Conservation (phyloP, 2,113 vertebrate species). For the Limnothrissa miodon region DNA sequence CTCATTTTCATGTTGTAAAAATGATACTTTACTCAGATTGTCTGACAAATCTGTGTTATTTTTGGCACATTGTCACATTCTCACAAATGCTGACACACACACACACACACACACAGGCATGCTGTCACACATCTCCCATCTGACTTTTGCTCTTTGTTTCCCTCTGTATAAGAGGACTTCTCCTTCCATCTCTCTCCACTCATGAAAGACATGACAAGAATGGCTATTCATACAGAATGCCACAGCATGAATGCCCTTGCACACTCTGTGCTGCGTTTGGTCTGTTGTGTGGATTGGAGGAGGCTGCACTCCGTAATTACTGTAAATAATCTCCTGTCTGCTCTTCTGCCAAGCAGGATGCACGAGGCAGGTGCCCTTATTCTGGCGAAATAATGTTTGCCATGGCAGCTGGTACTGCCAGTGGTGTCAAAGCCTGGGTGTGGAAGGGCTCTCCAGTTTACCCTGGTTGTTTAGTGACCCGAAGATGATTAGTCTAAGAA, state of each 20-base stretch:
- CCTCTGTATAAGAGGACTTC: too few species aligned
- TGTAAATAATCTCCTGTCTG: neutral
- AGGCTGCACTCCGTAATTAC: neutral
- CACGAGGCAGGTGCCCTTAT: neutral
- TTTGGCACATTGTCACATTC: neutral
- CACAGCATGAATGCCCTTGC: neutral
- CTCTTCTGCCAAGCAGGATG: neutral
- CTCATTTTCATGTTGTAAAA: conserved; percentile 10
- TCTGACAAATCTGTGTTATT: neutral
- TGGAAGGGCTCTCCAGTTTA: neutral
- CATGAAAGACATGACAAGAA: too few species aligned
- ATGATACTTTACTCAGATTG: neutral
- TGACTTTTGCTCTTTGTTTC: neutral
- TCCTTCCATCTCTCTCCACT: neutral
- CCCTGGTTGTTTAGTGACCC: neutral
- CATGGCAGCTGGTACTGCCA: neutral
- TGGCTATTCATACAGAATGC: too few species aligned
- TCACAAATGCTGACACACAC: neutral
- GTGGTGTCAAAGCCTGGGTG: neutral
- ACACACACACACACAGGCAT: neutral
- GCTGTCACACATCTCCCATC: neutral
- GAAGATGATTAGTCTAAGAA: neutral
- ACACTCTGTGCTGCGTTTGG: neutral
- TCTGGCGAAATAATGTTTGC: neutral
- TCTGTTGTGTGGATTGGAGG: neutral